Conservation (phyloP, 2,113 vertebrate species). For the Protobothrops flavoviridis region DNA sequence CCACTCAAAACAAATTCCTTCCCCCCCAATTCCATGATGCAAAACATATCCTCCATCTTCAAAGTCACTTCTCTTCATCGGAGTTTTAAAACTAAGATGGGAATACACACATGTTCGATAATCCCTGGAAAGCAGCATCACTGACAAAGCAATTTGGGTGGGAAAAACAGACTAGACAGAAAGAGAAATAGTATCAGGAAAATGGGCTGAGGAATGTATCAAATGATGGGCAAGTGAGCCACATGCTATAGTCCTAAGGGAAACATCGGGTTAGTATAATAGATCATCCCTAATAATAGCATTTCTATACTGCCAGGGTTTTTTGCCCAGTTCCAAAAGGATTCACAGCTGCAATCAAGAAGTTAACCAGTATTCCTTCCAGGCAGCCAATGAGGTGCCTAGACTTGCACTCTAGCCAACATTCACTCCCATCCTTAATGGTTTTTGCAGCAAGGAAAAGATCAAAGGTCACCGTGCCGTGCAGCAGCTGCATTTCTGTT, state of each 20-base stretch:
- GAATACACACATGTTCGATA: neutral
- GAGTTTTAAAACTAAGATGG: neutral
- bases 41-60: neutral
- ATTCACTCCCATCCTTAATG: neutral
- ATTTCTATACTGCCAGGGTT: neutral
- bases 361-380: neutral
- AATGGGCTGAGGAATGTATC: neutral
- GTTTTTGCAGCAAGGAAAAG: neutral
- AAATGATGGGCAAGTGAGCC: neutral
- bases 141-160: neutral
- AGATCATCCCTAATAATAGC: neutral
- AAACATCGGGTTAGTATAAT: neutral
- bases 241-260: neutral
- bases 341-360: neutral
- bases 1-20: neutral
- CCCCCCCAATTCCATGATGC: neutral
- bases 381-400: neutral
- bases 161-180: neutral
- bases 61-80: neutral
- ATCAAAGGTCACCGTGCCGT: neutral
- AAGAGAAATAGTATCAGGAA: neutral
- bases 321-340: neutral
- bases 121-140: neutral
- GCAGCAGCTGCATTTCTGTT: neutral
- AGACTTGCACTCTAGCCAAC: neutral